These are phyloP conservation scores for Chelon auratus DNA, from an alignment of 2,797 vertebrate species.

Conservation along the genomic window DNA sequence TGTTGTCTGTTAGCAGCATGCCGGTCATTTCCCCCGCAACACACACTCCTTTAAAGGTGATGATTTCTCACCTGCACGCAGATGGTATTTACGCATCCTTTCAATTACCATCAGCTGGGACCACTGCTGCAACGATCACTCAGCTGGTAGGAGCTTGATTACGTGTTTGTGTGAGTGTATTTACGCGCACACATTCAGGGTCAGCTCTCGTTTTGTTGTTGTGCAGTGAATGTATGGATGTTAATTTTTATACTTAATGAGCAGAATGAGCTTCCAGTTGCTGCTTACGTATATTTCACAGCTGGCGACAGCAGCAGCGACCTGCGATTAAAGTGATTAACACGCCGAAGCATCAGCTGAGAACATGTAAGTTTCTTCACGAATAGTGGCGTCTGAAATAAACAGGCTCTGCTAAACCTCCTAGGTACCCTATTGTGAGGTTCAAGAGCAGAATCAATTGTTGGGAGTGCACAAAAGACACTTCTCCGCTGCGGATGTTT, in stretches of 20 bases:
- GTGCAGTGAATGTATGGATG: constrained; percentile 27
- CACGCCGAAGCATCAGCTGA: constrained; percentile 19
- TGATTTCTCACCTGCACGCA: constrained; percentile 62
- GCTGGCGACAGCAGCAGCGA: constrained; percentile 42
- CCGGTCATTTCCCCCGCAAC: constrained; percentile 57
- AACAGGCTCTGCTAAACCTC: background rate
- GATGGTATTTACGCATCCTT: constrained; percentile 68
- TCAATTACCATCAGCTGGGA: constrained; percentile 64
- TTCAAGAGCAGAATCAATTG: constrained; percentile 23
- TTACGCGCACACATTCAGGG: background rate
- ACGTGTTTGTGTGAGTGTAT: background rate
- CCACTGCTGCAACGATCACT: constrained; percentile 27
- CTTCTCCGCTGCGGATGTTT: background rate
- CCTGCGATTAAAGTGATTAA: constrained; percentile 44
- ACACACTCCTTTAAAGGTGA: constrained; percentile 57
- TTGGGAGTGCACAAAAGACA: background rate
- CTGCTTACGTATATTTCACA: constrained; percentile 27
- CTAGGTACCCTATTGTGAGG: constrained; percentile 4
- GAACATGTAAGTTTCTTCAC: constrained; percentile 1
- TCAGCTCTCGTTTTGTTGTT: constrained; percentile 43
- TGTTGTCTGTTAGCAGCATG: constrained; percentile 60
- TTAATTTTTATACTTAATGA: constrained; percentile 25
- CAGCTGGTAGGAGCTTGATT: constrained; percentile 24
- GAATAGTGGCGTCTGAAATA: constrained; percentile 15
- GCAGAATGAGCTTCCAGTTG: constrained; percentile 21